Base-by-base conservation (phyloP, 2,113 vertebrate genomes). In the Ardeotis arabs region DNA sequence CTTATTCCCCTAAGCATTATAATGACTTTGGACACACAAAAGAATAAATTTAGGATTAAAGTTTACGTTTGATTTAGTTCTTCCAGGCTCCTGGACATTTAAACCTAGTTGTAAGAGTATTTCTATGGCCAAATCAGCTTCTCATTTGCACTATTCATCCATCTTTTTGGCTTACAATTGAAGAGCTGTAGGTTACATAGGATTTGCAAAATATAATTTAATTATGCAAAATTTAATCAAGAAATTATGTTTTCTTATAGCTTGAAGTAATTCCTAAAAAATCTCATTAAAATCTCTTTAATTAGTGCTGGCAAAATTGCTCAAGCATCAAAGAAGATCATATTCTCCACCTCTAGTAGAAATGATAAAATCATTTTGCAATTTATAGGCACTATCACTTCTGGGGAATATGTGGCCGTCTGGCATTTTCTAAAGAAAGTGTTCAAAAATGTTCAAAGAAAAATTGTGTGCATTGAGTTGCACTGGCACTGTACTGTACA, bases 181-280 rank as follows among this genome's bases (percentile, higher is more conserved):
- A 91, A 93, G 66, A 85, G 22, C 24, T 95, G 18, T 90, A 88
- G 31, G 58, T 81, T 89, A 92, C 39, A 85, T 20, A 74, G 37
- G 12, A 66, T 90, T 87, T 75, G 23, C 29, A 94, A 95, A 92
- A 89, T 77, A 70, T n/a, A 79, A 91, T 59, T 90, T 89, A 94
- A 79, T 92, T 93, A 89, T 62, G 29, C 23, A 96, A 91, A 95
- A 81, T 81, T 94, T 95, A 95, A 96, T 94, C 52, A 93, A 78
- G 28, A 94, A 95, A 89, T 73, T 66, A 76, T 37, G 25, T 92
- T 96, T 96, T 94, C 70, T 75, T 63, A 75, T 87, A 81, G 50
- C 47, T 87, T 50, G 39, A 91, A 95, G 55, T 88, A 89, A 91
- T 95, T 96, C 47, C 78, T 88, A 55, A 96, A 96, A 94, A 95